Conservation (phyloP, 2,797 vertebrate species). For the Streptopelia turtur region DNA sequence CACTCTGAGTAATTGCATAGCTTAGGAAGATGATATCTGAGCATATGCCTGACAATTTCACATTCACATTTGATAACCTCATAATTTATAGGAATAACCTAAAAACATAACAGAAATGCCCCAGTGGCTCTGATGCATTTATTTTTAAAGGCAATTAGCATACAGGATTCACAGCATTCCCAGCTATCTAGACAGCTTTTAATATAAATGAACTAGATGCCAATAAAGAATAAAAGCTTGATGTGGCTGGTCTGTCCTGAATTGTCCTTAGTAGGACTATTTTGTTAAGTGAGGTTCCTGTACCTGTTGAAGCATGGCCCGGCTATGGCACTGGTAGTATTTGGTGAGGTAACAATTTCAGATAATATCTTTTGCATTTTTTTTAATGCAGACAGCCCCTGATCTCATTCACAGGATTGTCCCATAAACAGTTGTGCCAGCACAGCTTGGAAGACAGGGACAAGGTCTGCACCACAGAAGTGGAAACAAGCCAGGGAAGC, state of each 20-base stretch:
- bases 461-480: not conserved
- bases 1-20: constrained; percentile 68
- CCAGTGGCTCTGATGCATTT: constrained; percentile 34
- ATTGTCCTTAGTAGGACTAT: not conserved
- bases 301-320: not conserved
- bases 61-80: constrained; percentile 36
- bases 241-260: not conserved
- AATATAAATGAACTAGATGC: not conserved
- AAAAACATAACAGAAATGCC: constrained; percentile 24
- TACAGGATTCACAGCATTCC: not conserved
- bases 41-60: constrained; percentile 56
- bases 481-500: not conserved
- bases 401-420: not conserved
- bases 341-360: not conserved
- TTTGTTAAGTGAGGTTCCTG: not conserved
- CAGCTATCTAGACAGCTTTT: not conserved
- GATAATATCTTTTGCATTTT: not conserved
- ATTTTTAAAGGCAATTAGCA: constrained; percentile 55
- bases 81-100: constrained; percentile 48
- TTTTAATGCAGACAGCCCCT: not conserved
- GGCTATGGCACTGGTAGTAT: not conserved
- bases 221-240: not conserved
- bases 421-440: not conserved
- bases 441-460: not conserved
- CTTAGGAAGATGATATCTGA: constrained; percentile 43